A percentile compares a stretch with the other conserved stretches of the same genome.
phyloP scores from a whole-genome alignment of 2,113 vertebrate genomes.

The Gavialis gangeticus region DNA sequence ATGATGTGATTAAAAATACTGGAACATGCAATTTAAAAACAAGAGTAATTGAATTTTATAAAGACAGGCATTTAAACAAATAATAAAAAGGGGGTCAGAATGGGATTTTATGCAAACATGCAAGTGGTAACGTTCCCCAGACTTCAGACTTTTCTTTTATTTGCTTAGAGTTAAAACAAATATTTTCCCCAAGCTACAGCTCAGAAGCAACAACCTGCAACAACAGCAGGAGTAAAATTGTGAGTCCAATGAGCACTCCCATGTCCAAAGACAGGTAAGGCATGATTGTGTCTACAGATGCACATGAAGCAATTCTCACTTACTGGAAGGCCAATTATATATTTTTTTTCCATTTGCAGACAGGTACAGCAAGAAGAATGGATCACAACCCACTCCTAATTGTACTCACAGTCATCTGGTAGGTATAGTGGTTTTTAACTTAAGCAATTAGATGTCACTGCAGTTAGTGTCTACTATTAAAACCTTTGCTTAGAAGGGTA shows the following conservation, averaged over 20 bases:
- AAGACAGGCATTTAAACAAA: not conserved
- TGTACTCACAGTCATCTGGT: slow-evolving; percentile 10
- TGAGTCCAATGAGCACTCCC: not conserved
- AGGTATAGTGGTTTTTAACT: slow-evolving; percentile 21
- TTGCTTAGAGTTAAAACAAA: not conserved
- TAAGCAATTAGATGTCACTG: slow-evolving; percentile 25
- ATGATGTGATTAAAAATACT: not conserved
- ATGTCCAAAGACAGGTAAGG: not conserved
- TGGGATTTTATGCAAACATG: not conserved
- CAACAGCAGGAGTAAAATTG: not conserved
- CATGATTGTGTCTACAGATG: not conserved
- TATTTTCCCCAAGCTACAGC: not conserved
- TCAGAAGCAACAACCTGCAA: not conserved
- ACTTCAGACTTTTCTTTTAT: not conserved
- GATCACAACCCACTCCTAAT: slow-evolving; percentile 34
- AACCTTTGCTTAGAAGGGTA: not conserved
- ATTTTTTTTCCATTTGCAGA: slow-evolving; percentile 33
- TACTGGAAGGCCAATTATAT: not conserved
- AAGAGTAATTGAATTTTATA: not conserved
- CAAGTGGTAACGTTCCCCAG: no score
- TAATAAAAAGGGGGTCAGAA: not conserved
- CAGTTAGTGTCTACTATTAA: slow-evolving; percentile 9
- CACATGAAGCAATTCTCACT: slow-evolving; percentile 3
- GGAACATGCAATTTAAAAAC: not conserved
- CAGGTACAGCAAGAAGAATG: slow-evolving; percentile 53